phyloP scores from a whole-genome alignment of 1,140 invertebrate species.

The Ericerus pela region DNA sequence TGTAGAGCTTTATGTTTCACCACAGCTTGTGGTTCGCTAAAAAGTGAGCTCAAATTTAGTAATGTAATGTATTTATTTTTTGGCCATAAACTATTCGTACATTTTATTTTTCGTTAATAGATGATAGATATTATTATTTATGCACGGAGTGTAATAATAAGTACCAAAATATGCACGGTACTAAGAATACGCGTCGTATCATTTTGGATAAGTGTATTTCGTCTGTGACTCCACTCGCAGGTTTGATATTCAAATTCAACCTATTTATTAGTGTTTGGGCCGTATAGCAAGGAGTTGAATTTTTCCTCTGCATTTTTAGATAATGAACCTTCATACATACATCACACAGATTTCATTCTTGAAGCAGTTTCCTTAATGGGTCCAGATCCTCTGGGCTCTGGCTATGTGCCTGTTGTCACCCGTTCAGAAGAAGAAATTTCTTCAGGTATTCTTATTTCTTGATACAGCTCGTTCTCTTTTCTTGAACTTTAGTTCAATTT shows the following conservation, averaged over 20 bases:
- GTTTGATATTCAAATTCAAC: no score
- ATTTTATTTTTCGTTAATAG: neutral
- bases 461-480: no score
- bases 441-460: no score
- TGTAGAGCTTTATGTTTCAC: constrained; percentile 32
- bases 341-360: constrained; percentile 2
- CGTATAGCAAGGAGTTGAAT: no score
- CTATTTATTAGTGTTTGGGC: no score
- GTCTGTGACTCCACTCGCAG: no score
- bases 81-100: no score
- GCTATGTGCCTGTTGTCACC: constrained; percentile 30
- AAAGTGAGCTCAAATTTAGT: constrained; percentile 22
- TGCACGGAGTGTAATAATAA: constrained; percentile 21
- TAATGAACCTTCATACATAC: constrained; percentile 14
- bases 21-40: constrained; percentile 33
- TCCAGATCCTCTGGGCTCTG: constrained; percentile 39
- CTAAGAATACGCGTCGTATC: neutral
- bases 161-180: constrained; percentile 15
- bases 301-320: no score
- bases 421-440: constrained; percentile 20
- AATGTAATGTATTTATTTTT: no score
- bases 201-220: no score
- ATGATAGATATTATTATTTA: constrained; percentile 20
- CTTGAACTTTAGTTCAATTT: no score
- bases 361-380: constrained; percentile 21